These are phyloP conservation scores for Lophochroa leadbeateri DNA, from an alignment of 2,113 vertebrate species.

Conservation along the genomic window DNA sequence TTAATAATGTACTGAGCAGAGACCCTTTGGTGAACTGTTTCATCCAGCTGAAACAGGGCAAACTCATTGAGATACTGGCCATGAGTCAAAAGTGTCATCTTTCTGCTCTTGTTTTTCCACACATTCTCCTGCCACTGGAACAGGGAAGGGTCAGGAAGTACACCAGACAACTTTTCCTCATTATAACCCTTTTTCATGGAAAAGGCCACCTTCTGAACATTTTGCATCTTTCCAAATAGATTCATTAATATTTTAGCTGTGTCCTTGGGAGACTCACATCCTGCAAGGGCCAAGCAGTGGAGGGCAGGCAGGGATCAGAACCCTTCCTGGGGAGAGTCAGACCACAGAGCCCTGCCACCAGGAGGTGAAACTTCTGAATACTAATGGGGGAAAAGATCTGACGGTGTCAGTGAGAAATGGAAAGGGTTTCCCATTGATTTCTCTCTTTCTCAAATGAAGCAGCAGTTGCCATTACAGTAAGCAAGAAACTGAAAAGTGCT, in stretches of 20 bases:
- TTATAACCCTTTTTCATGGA: background rate
- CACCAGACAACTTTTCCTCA: background rate
- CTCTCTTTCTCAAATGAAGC: background rate
- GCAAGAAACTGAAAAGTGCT: background rate
- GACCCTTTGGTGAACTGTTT: background rate
- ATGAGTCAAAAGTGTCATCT: background rate
- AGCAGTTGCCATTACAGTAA: background rate
- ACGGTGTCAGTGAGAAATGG: background rate
- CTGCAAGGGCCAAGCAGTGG: background rate
- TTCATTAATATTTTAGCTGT: background rate
- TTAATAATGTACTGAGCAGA: background rate
- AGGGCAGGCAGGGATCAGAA: background rate
- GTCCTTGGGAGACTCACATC: background rate
- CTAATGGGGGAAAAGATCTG: background rate
- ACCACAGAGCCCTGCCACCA: accelerated
- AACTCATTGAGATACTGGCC: background rate
- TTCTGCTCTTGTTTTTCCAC: background rate
- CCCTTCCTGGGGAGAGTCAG: background rate
- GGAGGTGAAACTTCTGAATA: background rate
- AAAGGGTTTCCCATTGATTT: background rate
- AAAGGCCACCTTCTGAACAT: background rate
- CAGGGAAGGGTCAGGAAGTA: background rate
- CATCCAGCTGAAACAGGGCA: background rate
- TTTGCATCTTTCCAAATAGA: background rate
- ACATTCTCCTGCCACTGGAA: background rate